Evolutionary conservation across 2,113 vertebrate species (phyloP), one percentile per base, ranked within the genome.

Genomic region (Cephalopterus ornatus): DNA sequence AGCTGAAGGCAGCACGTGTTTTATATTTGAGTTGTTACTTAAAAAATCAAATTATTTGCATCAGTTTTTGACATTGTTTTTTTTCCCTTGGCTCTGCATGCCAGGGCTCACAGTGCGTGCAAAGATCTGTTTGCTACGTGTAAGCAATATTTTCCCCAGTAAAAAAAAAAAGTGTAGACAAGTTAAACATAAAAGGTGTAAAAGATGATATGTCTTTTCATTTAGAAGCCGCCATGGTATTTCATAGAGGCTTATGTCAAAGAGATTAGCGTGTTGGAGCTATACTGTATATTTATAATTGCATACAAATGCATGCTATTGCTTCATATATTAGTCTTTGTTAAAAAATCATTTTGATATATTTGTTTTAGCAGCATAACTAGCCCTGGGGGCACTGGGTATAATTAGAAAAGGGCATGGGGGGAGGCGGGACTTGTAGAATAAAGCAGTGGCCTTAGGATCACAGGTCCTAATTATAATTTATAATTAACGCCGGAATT

Each of bases 281-380:
- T 95, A 74, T 86, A 89, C 8, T 53, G 50, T 92, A 20, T 82
- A 46, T 81, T 96, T 93, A 74, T 95, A 95, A 97, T 94, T 88
- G 83, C 92, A 84, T 87, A 94, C 95, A 95, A 97, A 96, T 94
- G 96, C 88, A 94, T 92, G 78, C 66, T 97, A 94, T 97, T 98
- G 93, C 97, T 96, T 98, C 82, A 50, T 96, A 46, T 94, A 95
- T 96, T 97, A 95, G 79, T 96, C 95, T 97, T 97, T 96, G 95
- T 96, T 97, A 95, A 96, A 97, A 97, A 97, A 97, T 96, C 94
- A 96, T 96, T 97, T 97, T 98, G 98, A 98, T 98, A 92, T 98
- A 98, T 98, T 98, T 98, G 98, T 97, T 98, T 98, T 98, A 98
- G 97, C 98, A 98, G 98, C 91, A 63, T 97, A 97, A 95, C 96